Base-by-base conservation (phyloP, 2,888 invertebrate genomes). In the Ommatoiulus sabulosus region DNA sequence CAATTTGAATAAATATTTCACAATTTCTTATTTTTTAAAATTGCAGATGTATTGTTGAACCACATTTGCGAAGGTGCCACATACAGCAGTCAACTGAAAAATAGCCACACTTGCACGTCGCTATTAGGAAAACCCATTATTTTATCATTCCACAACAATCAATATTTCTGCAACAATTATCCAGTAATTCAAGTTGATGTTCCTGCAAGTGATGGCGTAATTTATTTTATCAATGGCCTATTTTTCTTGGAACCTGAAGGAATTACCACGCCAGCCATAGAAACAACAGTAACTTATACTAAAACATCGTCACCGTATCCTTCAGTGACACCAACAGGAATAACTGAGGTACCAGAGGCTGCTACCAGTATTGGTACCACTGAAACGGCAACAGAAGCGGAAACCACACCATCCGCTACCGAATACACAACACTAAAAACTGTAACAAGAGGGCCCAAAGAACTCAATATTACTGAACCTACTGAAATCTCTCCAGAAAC, bases 171-270 rank as follows among this genome's bases (percentile, higher is more conserved):
- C 46, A 88, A 88, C 72, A 84, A 84, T 44, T 84, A 85, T 17
- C 88, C 85, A 57, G 44, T 88, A 24, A 48, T 88, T 20, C 44
- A 88, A 80, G 48, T 84, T 17, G 88, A 88, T 85, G 72, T 88
- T 48, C 88, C 88, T n/a, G 84, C 85, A 17, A 84, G 80, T 35
- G 85, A 88, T 88, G 88, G 88, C 17, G 88, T 88, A 46, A 88
- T 88, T 84, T 44, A 88, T 46, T 35, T 88, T 84, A 88, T 88
- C 15, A 84, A 85, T n/a, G 88, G 87, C 24, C 15, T 57, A 17
- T 20, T 87, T 48, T 43, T 20, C 15, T 24, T 24, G 10, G 10
- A 72, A 80, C 80, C 20, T 44, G 86, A 44, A 44, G 48, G 20
- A 44, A 10, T 85, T 6, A 24, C n/a, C 20, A 86, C 86, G 44